These are phyloP conservation scores for Andricus curvator DNA, from an alignment of 2,888 invertebrate genomes.

Conservation along the genomic window DNA sequence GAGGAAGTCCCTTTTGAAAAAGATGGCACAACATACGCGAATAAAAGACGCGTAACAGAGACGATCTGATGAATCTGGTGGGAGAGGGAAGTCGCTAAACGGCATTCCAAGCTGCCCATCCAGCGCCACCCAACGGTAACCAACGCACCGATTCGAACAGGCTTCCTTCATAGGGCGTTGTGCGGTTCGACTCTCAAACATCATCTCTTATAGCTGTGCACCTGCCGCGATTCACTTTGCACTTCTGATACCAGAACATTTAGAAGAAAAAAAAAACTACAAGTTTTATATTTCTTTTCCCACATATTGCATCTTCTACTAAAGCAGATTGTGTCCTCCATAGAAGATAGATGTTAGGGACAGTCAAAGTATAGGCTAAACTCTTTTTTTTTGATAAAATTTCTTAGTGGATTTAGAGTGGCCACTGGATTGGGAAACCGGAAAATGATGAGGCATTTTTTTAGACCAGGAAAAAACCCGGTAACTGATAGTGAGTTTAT, in stretches of 20 bases:
- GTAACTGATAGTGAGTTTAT: too few species aligned
- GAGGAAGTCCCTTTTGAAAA: constrained; percentile 32
- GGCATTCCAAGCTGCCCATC: constrained; percentile 76
- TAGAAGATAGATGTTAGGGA: too few species aligned
- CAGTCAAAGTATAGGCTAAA: too few species aligned
- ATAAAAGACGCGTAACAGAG: constrained; percentile 49
- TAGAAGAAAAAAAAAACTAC: not conserved
- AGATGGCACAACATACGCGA: constrained; percentile 47
- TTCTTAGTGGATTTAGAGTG: too few species aligned
- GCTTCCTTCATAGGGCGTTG: constrained; percentile 15
- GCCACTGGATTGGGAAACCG: too few species aligned
- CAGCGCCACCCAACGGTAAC: constrained; percentile 78
- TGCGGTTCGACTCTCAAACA: constrained; percentile 19
- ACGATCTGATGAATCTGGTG: constrained; percentile 60
- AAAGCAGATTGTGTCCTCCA: not conserved
- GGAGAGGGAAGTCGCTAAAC: constrained; percentile 77
- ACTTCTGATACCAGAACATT: constrained; percentile 10
- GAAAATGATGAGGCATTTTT: too few species aligned
- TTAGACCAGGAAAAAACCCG: too few species aligned
- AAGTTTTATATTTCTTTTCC: not conserved
- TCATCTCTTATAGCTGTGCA: constrained; percentile 18
- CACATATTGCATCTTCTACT: not conserved
- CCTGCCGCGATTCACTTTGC: constrained; percentile 10
- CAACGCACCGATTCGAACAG: constrained; percentile 63
- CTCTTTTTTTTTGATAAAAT: too few species aligned